Evolutionary conservation across 1,140 invertebrate species (phyloP).

Genomic region (Heliothis subflexa): DNA sequence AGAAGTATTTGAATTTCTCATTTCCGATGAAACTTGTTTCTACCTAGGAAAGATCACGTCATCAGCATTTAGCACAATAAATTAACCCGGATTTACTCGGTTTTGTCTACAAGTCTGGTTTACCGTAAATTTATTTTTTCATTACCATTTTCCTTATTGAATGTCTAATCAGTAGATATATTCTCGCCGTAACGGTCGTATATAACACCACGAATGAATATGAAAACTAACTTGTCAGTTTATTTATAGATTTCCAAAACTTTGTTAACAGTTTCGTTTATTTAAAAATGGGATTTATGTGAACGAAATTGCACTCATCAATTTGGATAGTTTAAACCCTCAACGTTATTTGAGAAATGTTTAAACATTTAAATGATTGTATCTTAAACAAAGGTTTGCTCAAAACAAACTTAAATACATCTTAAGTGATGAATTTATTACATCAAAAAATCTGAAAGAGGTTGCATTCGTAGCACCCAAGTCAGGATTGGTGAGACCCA

Average conservation of each 20-base stretch:
- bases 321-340: neutral
- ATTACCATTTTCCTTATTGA: neutral
- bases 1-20: neutral
- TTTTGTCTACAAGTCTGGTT: neutral
- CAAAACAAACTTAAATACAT: neutral
- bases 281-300: constrained; percentile 35
- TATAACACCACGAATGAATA: neutral
- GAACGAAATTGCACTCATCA: constrained; percentile 11
- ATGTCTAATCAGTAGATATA: neutral
- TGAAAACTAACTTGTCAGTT: constrained; percentile 23
- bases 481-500: constrained; percentile 46
- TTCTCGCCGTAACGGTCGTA: neutral
- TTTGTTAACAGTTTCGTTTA: constrained; percentile 3
- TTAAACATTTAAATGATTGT: neutral
- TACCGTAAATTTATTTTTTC: constrained; percentile 10
- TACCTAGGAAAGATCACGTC: neutral
- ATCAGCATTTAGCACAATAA: constrained; percentile 1
- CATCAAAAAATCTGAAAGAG: neutral
- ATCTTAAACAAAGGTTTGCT: neutral
- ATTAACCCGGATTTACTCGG: constrained; percentile 1
- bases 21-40: neutral
- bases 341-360: neutral
- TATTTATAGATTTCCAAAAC: constrained; percentile 30
- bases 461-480: neutral
- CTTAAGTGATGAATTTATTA: constrained; percentile 1